Conservation (phyloP, 2,113 vertebrate genomes). For the Cynocephalus volans region DNA sequence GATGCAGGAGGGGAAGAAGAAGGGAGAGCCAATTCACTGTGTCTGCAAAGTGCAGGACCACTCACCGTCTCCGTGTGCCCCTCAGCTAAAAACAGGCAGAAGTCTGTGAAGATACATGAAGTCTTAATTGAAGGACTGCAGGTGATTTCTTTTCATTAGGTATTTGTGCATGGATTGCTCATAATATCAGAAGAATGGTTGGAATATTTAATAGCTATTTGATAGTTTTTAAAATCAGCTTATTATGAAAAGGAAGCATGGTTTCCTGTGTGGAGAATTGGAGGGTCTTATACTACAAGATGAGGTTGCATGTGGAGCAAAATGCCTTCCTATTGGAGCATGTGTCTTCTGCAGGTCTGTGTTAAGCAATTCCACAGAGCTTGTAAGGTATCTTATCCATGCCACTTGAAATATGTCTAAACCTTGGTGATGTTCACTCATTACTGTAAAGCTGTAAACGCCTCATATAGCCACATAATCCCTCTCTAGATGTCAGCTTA, state of each 20-base stretch:
- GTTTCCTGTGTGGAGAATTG: not conserved
- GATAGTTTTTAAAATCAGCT: not conserved
- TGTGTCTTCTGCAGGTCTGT: not conserved
- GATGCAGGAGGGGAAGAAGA: not conserved
- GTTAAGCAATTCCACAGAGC: not conserved
- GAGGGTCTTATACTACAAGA: rapidly evolving
- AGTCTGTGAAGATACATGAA: not conserved
- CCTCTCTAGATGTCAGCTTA: not conserved
- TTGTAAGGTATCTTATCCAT: too few species aligned
- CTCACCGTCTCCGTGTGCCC: not conserved
- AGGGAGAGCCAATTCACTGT: not conserved
- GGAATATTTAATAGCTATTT: not conserved
- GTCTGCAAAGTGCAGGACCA: not conserved
- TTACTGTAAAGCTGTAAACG: not conserved
- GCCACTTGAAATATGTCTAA: not conserved
- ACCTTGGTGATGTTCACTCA: not conserved
- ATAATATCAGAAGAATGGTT: not conserved
- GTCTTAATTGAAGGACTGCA: not conserved
- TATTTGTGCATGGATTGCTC: not conserved
- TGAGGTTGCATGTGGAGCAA: not conserved
- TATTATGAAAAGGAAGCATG: not conserved
- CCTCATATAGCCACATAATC: too few species aligned
- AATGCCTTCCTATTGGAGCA: not conserved
- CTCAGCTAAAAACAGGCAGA: not conserved
- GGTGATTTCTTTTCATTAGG: not conserved